Evolutionary conservation across 2,113 vertebrate genomes (phyloP), one percentile per base, ranked within the genome.

Genomic region (Engystomops pustulosus): DNA sequence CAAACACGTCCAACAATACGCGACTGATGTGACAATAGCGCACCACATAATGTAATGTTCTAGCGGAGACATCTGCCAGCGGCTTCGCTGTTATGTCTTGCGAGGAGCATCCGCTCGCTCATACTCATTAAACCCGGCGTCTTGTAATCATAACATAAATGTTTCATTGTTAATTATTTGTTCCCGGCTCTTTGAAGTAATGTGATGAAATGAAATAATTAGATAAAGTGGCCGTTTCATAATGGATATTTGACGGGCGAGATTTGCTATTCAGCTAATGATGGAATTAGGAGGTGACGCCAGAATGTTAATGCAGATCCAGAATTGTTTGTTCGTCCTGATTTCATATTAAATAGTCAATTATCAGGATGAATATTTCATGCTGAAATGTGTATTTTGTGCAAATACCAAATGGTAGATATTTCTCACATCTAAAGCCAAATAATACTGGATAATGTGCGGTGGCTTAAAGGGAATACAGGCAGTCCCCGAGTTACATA

Each of bases 141-240:
- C 74, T 38, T 77, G 34, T 34, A 77, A 77, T 77, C 51, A 36
- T 55, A 36, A 77, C 32, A 55, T 77, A 77, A 77, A 55, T 77
- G 74, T 55, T 77, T 55, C 32, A 77, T 77, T 58, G 49, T 77
- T 77, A 77, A 58, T 77, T 77, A 77, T 76, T 51, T 76, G 45
- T 51, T 30, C 25, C 5, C 49, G n/a, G 74, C 49, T 58, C 25
- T 76, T 76, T 32, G 45, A 36, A 53, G 30, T 77, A 53, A 34
- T 15, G 32, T 12, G 51, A 77, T 77, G 34, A 36, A 77, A 58
- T 77, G 25, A 51, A 77, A 55, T 55, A 77, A 77, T 49, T 77
- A 58, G 32, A 77, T 77, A 8, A 77, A 77, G 34, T 38, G 30
- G 32, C 74, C 9, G 9, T 58, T 36, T 38, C 34, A 34, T 77